A percentile compares a stretch with the other conserved stretches of the same genome.
Evolutionary conservation across 2,113 vertebrate genomes (phyloP).

Genomic region (Chinchilla lanigera): DNA sequence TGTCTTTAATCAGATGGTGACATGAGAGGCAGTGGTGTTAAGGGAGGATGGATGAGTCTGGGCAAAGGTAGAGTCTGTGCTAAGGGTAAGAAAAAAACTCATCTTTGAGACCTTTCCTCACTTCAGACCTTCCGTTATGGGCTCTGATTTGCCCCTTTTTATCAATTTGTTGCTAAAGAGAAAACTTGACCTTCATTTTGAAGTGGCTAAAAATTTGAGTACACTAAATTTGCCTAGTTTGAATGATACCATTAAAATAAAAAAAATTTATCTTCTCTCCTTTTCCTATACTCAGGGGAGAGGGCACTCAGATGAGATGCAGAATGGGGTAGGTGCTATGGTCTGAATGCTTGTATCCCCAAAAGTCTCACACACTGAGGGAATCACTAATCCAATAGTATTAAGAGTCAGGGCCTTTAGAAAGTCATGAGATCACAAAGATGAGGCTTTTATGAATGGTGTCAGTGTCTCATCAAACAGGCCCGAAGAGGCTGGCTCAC

Average conservation of each 20-base stretch:
- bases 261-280: neutral
- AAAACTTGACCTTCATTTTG: neutral
- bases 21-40: no score
- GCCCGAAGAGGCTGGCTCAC: neutral
- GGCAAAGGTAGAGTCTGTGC: neutral
- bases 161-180: neutral
- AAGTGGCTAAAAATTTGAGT: slow-evolving; percentile 8
- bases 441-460: neutral
- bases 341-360: neutral
- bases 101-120: neutral
- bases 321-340: no score
- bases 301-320: neutral
- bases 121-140: neutral
- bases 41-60: neutral
- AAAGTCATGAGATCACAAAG: neutral
- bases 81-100: neutral
- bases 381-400: neutral
- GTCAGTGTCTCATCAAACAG: neutral
- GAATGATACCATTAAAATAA: neutral
- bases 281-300: neutral
- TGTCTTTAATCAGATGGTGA: neutral
- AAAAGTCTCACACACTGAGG: neutral
- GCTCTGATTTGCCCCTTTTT: neutral
- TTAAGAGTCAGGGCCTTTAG: neutral
- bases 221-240: neutral